Conservation (phyloP, 2,797 vertebrate species). For the Protonibea diacanthus region DNA sequence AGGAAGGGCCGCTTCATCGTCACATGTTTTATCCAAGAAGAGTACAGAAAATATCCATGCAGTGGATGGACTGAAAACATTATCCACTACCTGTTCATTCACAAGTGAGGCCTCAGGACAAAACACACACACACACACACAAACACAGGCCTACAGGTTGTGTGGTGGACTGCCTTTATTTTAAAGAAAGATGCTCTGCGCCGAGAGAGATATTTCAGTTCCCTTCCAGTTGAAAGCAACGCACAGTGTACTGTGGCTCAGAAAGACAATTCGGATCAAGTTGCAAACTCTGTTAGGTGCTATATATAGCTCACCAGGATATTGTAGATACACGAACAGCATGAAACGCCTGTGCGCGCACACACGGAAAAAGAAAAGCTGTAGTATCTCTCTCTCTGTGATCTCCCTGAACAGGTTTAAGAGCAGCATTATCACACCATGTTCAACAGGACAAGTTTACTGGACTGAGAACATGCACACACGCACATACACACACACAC, state of each 20-base stretch:
- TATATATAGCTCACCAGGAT: slow-evolving; percentile 87
- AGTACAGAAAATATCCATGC: not conserved
- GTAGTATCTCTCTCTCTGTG: slow-evolving; percentile 20
- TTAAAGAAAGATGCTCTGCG: slow-evolving; percentile 27
- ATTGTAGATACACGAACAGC: slow-evolving; percentile 75
- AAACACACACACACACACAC: not conserved
- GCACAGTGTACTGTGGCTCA: slow-evolving; percentile 72
- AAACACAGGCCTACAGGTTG: slow-evolving; percentile 3
- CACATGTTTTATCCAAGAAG: not conserved
- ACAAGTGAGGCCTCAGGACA: not conserved
- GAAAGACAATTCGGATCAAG: slow-evolving; percentile 87
- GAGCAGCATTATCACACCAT: slow-evolving; percentile 55
- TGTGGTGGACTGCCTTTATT: too few relatives aligned
- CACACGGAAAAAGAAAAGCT: slow-evolving; percentile 30
- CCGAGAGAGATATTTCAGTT: slow-evolving; percentile 51
- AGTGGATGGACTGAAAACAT: slow-evolving; percentile 10
- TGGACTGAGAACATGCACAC: not conserved
- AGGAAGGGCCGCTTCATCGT: not conserved
- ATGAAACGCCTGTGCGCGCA: slow-evolving; percentile 19
- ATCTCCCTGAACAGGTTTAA: slow-evolving; percentile 38
- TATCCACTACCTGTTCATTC: slow-evolving; percentile 3
- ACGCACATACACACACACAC: not conserved
- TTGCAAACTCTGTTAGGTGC: slow-evolving; percentile 87
- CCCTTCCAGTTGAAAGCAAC: slow-evolving; percentile 67
- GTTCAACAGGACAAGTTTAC: slow-evolving; percentile 66